Evolutionary conservation across 2,888 invertebrate genomes (phyloP).

Genomic region (Sycophila texana): DNA sequence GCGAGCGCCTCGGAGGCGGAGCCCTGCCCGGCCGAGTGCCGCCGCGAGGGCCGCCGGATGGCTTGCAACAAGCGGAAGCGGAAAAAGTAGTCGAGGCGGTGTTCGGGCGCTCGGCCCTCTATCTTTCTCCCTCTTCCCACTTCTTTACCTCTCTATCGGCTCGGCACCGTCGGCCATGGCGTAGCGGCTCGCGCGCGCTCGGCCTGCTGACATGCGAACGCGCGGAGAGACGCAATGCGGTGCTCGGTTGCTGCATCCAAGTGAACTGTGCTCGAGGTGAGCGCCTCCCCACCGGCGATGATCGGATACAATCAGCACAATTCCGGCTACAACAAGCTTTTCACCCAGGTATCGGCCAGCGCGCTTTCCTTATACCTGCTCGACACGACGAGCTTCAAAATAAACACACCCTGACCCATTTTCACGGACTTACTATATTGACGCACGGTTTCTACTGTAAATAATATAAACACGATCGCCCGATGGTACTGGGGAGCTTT

Average conservation of each 20-base stretch:
- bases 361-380: too few species aligned
- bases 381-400: too few species aligned
- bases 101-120: too few species aligned
- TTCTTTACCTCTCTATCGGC: not conserved
- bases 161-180: not conserved
- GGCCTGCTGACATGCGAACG: not conserved
- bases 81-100: conserved; percentile 63
- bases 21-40: too few species aligned
- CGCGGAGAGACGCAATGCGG: conserved; percentile 26
- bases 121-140: not conserved
- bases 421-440: too few species aligned
- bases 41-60: conserved; percentile 65
- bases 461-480: too few species aligned
- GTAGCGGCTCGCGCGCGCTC: too few species aligned
- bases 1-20: not conserved
- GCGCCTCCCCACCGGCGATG: conserved; percentile 75
- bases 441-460: too few species aligned
- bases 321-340: conserved; percentile 89
- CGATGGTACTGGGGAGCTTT: too few species aligned
- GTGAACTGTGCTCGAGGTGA: not conserved
- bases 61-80: conserved; percentile 73
- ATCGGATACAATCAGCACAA: conserved; percentile 87
- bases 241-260: not conserved
- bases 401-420: not conserved
- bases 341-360: conserved; percentile 82